phyloP scores from a whole-genome alignment of 1,140 invertebrate species.

The Saccostrea echinata region DNA sequence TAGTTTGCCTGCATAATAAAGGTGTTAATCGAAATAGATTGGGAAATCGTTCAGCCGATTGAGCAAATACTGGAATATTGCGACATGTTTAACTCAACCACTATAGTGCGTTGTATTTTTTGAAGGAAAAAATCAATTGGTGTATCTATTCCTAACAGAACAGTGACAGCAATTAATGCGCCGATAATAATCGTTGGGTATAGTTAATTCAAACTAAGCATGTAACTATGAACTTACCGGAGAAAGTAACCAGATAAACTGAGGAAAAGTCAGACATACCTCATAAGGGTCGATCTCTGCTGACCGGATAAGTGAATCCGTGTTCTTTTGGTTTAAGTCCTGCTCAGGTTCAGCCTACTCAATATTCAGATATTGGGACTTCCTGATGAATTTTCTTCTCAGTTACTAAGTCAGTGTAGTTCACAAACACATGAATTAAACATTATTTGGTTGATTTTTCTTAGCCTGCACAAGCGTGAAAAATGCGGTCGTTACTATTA shows the following conservation, averaged over 20 bases:
- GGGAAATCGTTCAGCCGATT: no score
- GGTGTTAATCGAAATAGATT: no score
- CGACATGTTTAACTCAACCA: no score
- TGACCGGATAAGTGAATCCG: neutral
- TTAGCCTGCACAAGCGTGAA: neutral
- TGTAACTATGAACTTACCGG: no score
- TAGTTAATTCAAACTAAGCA: no score
- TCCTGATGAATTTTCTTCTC: neutral
- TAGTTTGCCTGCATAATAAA: no score
- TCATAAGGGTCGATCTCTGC: neutral
- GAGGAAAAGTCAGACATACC: neutral
- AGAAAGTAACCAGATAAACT: neutral
- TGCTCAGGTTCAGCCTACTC: neutral
- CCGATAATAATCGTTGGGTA: no score
- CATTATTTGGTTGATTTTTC: neutral
- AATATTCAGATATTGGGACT: neutral
- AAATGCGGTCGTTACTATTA: neutral
- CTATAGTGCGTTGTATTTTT: no score
- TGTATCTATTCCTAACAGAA: no score
- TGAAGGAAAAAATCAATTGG: no score
- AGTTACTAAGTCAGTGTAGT: neutral
- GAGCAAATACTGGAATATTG: no score
- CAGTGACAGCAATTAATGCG: no score
- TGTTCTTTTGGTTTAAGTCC: neutral
- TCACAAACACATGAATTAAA: neutral